A percentile compares a stretch with the other conserved stretches of the same genome.
phyloP scores from a whole-genome alignment of 2,797 vertebrate genomes.

The Hirundo rustica region DNA sequence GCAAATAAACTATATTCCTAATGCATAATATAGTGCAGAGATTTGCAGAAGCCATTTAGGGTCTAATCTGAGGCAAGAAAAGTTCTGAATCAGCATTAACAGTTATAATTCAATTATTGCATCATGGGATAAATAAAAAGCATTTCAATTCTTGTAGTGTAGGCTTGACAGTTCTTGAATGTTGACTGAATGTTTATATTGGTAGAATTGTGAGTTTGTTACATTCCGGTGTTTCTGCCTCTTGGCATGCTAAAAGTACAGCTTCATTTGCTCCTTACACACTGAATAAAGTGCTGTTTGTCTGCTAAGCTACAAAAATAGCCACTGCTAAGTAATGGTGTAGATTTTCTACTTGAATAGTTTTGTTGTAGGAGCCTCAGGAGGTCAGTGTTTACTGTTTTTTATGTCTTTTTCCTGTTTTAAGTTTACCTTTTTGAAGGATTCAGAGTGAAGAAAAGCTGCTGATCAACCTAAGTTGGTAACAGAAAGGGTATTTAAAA shows the following conservation, averaged over 20 bases:
- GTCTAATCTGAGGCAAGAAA: slow-evolving; percentile 67
- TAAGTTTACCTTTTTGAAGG: slow-evolving; percentile 8
- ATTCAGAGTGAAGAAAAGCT: slow-evolving; percentile 79
- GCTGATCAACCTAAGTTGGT: slow-evolving; percentile 71
- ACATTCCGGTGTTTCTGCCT: slow-evolving; percentile 91
- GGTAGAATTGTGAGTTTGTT: slow-evolving; percentile 81
- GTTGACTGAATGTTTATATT: slow-evolving; percentile 81
- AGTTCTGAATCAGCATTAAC: slow-evolving; percentile 66
- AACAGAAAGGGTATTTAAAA: neutral
- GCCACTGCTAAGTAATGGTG: neutral
- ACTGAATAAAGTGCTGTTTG: neutral
- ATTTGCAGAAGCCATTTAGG: slow-evolving; percentile 74
- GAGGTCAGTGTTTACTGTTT: neutral
- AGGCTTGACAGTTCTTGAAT: slow-evolving; percentile 81
- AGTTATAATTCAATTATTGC: slow-evolving; percentile 69
- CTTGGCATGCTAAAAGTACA: slow-evolving; percentile 77
- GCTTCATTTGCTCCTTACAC: neutral
- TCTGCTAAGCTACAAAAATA: neutral
- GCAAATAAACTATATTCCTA: slow-evolving; percentile 43
- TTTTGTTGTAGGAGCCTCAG: neutral
- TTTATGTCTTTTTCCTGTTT: neutral
- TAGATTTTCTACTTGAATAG: neutral
- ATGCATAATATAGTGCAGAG: slow-evolving; percentile 56
- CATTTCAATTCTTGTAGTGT: slow-evolving; percentile 76
- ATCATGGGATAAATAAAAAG: slow-evolving; percentile 85